phyloP scores from a whole-genome alignment of 1,140 invertebrate species.

The Cydia strobilella region DNA sequence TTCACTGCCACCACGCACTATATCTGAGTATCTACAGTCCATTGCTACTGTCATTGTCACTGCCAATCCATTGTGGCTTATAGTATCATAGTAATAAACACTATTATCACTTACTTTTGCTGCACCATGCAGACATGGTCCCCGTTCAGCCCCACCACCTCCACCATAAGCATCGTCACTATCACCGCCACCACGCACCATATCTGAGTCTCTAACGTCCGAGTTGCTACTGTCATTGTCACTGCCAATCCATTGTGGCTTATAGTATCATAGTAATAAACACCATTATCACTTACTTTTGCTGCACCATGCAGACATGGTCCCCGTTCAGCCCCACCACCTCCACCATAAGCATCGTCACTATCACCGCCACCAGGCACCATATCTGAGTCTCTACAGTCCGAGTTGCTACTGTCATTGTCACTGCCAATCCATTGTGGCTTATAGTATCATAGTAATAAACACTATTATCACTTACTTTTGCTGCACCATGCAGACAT shows the following conservation, averaged over 20 bases:
- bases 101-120: conserved; percentile 67
- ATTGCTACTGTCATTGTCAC: no score
- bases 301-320: conserved; percentile 48
- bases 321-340: no score
- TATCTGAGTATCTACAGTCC: no score
- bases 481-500: conserved; percentile 76
- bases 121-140: conserved; percentile 75
- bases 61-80: conserved; percentile 24
- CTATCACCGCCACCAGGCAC: conserved; percentile 43
- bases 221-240: conserved; percentile 5
- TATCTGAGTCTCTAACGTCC: conserved; percentile 46
- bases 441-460: background rate
- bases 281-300: conserved; percentile 65
- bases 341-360: conserved; percentile 43
- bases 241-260: conserved; percentile 13
- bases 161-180: conserved; percentile 45
- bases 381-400: conserved; percentile 49
- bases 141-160: conserved; percentile 59
- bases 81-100: background rate
- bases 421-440: conserved; percentile 4
- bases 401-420: conserved; percentile 33
- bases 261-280: background rate
- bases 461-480: conserved; percentile 55
- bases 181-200: conserved; percentile 48
- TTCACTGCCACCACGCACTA: conserved; percentile 33